A percentile compares a stretch with the other conserved stretches of the same genome.
Evolutionary conservation across 2,113 vertebrate species (phyloP).

Genomic region (Proteles cristata): DNA sequence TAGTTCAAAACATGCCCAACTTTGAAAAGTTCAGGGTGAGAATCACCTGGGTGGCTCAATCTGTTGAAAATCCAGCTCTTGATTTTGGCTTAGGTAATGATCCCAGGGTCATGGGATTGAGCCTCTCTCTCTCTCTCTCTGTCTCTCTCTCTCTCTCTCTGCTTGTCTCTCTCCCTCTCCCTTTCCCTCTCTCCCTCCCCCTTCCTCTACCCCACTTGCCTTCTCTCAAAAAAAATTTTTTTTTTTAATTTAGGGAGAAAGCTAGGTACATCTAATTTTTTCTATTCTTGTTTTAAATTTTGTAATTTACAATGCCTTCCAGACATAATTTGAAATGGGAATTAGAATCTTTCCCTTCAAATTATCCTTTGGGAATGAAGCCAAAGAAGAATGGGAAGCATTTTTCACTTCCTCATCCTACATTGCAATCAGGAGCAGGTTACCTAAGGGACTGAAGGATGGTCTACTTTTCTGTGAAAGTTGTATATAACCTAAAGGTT

Average conservation of each 20-base stretch:
- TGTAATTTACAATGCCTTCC: neutral
- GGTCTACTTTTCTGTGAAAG: neutral
- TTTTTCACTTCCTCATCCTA: neutral
- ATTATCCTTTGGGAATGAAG: conserved; percentile 24
- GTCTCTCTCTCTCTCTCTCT: too few relatives aligned
- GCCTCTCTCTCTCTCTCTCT: too few relatives aligned
- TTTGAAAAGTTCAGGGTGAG: conserved; percentile 16
- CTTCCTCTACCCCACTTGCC: too few relatives aligned
- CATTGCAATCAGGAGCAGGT: neutral
- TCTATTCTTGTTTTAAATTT: conserved; percentile 21
- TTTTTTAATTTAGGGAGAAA: neutral
- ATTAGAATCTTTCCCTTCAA: conserved; percentile 19
- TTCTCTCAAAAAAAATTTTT: too few relatives aligned
- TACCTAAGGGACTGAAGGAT: neutral
- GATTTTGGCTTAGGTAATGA: too few relatives aligned
- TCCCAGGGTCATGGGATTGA: too few relatives aligned
- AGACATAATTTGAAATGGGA: conserved; percentile 38
- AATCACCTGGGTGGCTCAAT: too few relatives aligned
- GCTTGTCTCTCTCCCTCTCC: too few relatives aligned
- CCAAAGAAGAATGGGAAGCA: neutral
- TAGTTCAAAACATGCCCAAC: neutral
- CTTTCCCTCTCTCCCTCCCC: too few relatives aligned
- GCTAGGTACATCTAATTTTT: neutral
- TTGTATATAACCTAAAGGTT: neutral
- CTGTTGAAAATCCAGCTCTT: too few relatives aligned